A percentile compares a stretch with the other conserved stretches of the same genome.
Conservation (phyloP, 2,888 invertebrate genomes). For the Electrophaes corylata region DNA sequence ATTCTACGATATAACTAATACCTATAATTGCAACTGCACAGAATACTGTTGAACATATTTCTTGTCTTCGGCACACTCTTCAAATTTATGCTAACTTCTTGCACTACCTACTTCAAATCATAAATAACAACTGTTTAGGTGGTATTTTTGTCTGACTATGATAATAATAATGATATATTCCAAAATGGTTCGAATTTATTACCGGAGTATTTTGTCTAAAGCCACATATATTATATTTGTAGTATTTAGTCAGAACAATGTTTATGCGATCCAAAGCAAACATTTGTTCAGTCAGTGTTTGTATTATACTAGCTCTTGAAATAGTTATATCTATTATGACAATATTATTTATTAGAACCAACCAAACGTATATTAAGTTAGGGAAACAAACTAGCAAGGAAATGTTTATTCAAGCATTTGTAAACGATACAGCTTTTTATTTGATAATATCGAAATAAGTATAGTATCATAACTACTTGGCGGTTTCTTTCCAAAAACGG, state of each 20-base stretch:
- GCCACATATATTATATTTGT: constrained; percentile 10
- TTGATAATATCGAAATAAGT: constrained; percentile 27
- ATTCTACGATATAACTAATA: not conserved
- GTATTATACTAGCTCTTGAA: not conserved
- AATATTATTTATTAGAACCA: not conserved
- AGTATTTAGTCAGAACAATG: not conserved
- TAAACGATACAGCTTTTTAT: constrained; percentile 1
- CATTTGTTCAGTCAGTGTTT: constrained; percentile 3
- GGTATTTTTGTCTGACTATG: not conserved
- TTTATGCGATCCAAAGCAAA: constrained; percentile 10
- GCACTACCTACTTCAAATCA: not conserved
- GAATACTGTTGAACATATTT: not conserved
- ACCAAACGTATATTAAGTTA: not conserved
- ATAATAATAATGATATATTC: not conserved
- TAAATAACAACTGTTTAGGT: not conserved
- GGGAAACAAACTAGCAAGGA: constrained; percentile 3
- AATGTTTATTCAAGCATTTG: not conserved
- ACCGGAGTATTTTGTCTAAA: not conserved
- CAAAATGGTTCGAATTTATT: not conserved
- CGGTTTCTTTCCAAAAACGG: constrained; percentile 31
- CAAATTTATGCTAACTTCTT: not conserved
- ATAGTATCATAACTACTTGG: constrained; percentile 29
- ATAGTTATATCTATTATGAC: not conserved
- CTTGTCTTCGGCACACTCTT: not conserved
- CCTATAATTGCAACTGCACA: not conserved